Base-by-base conservation (phyloP, 2,888 invertebrate species). In the Lithophane leautieri region DNA sequence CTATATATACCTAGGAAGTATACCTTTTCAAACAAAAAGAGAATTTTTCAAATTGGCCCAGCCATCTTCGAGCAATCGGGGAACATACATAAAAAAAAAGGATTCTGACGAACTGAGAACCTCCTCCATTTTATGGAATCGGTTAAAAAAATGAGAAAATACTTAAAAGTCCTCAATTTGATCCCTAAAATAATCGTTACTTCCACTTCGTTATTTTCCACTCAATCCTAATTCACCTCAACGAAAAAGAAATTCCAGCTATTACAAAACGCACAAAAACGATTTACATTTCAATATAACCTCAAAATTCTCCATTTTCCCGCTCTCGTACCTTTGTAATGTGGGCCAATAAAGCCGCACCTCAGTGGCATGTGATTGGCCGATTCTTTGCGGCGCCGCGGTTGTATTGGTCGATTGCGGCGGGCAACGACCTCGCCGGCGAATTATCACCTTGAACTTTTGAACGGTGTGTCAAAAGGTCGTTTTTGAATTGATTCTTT, bases 371-470 rank as follows among this genome's bases (percentile, higher is more conserved):
- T 72, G 77, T 87, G 90, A 91, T 91, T 91, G 90, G 91, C 88
- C 83, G 88, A 83, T 85, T 85, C 73, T 79, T 40, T 83, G 83
- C 84, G 84, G 87, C 78, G 82, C 78, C 72, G 78, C 80, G 82
- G 70, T 84, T 73, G 80, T 65, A 92, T 93, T 93, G 93, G 93
- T 85, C 70, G 84, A 81, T 78, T 62, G 66, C 22, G 47, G 52
- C 80, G 92, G 89, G 86, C 90, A 88, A 85, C 83, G 83, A 92
- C 90, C 92, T 91, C 88, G 84, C 69, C 61, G 60, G 73, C 70
- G 67, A 84, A 86, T 83, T 79, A 69, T 89, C 75, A 88, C 91
- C 92, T 92, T 93, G 92, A 93, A 91, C 90, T 88, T 88, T 85
- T 83, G 85, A 80, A 81, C 84, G 83, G 82, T 81, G 66, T 76